Percentiles rank a stretch among this genome's conserved stretches.
Evolutionary conservation across 2,888 invertebrate genomes (phyloP).

Genomic region (Sturmia bella): DNA sequence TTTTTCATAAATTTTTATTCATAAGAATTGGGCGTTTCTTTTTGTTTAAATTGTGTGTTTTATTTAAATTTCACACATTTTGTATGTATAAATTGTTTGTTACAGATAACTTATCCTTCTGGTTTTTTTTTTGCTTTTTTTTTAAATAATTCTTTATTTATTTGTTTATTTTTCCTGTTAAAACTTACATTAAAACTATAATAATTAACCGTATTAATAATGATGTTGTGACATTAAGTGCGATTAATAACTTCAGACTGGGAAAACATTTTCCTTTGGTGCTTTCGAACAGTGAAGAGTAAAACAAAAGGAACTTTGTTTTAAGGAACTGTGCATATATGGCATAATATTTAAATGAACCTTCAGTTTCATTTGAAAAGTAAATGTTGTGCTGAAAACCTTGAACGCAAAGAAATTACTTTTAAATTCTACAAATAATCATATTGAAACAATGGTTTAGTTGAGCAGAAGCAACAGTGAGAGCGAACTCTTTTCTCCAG

Average conservation of each 20-base stretch:
- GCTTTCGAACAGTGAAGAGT: constrained; percentile 4
- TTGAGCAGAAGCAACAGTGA: no score
- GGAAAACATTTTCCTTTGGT: not conserved
- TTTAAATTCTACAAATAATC: no score
- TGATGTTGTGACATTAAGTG: constrained; percentile 35
- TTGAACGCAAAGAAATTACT: no score
- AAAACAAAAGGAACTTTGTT: not conserved
- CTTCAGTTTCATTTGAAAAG: no score
- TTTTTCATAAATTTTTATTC: constrained; percentile 73
- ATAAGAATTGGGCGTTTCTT: constrained; percentile 81
- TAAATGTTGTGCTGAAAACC: no score
- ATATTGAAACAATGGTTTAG: no score
- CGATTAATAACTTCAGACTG: constrained; percentile 46
- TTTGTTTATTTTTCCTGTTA: constrained; percentile 38
- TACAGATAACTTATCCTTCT: constrained; percentile 48
- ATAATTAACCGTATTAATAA: constrained; percentile 46
- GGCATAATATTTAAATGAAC: no score
- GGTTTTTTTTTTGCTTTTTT: constrained; percentile 23
- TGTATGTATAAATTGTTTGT: constrained; percentile 55
- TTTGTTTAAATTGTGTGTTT: constrained; percentile 73
- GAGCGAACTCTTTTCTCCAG: no score
- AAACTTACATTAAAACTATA: constrained; percentile 53
- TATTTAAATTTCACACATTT: constrained; percentile 59
- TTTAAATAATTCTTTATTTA: constrained; percentile 4
- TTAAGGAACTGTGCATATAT: no score